Base-by-base conservation (phyloP, 2,113 vertebrate species). In the Phaethornis superciliosus region DNA sequence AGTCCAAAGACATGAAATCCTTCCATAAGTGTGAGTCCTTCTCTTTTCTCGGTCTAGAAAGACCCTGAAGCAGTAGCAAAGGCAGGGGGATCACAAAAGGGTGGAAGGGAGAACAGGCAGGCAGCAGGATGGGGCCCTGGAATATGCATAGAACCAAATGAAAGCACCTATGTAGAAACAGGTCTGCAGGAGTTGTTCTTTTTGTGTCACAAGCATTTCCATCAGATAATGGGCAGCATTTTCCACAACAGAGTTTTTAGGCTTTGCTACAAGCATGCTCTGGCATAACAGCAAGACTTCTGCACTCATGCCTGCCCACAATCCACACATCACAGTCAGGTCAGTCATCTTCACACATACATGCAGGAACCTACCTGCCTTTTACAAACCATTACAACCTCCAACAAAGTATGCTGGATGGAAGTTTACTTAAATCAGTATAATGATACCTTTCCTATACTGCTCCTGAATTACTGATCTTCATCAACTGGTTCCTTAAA, bases 401-500 rank as follows among this genome's bases (percentile, higher is more conserved):
- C n/a, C 7, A 2, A 89, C 7, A 90, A 67, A 94, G 88, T 23
- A 33, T 15, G 26, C 76, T 83, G 80, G 52, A 60, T 72, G 80
- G 7, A 70, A 74, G 52, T 88, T 83, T 83, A 74, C 63, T 85
- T 72, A 72, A 85, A 68, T 71, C 93, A 85, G 49, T 94, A 44
- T 82, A 93, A 85, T n/a, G 0, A 4, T 74, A n/a, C 49, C 21
- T 40, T 91, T 93, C 94, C 88, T 76, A 81, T 60, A 77, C 89
- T 56, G n/a, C 68, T 35, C 56, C 71, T 56, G 71, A 83, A 91
- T 72, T 71, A 74, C 79, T 49, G 78, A 83, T 91, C 64, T 85
- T 91, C 94, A 75, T 85, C 85, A 88, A 84, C 44, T 71, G 79
- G 40, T 64, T 95, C 56, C n/a, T 88, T 58, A 75, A 96, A 94